phyloP scores from a whole-genome alignment of 2,888 invertebrate species.

The Microplitis manilae region DNA sequence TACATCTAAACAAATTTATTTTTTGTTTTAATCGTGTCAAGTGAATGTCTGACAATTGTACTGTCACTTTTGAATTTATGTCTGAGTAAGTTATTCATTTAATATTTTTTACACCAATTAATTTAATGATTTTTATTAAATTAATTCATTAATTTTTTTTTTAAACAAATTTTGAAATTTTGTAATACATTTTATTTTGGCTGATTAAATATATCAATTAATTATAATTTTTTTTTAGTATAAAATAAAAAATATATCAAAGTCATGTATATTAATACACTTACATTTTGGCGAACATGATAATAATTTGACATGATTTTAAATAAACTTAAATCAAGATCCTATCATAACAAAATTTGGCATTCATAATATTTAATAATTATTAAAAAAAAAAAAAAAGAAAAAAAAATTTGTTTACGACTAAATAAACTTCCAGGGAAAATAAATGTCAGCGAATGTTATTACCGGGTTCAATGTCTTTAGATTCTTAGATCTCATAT shows the following conservation, averaged over 20 bases:
- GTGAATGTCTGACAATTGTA: neutral
- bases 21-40: neutral
- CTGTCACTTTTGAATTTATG: neutral
- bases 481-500: neutral
- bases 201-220: neutral
- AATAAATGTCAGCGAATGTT: neutral
- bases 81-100: neutral
- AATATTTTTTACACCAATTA: neutral
- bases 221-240: neutral
- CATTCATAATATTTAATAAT: neutral
- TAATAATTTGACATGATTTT: neutral
- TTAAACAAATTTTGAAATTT: neutral
- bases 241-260: neutral
- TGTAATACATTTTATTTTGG: neutral
- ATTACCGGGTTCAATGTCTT: neutral
- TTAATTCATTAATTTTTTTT: neutral
- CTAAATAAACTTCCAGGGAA: neutral
- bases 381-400: slow-evolving; percentile 3
- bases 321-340: neutral
- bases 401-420: neutral
- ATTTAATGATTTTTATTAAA: too few relatives aligned
- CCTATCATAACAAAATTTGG: neutral
- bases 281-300: neutral
- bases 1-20: neutral
- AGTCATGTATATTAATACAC: slow-evolving; percentile 1